Evolutionary conservation across 2,797 vertebrate species (phyloP).

Genomic region (Rhodeus uyekii): DNA sequence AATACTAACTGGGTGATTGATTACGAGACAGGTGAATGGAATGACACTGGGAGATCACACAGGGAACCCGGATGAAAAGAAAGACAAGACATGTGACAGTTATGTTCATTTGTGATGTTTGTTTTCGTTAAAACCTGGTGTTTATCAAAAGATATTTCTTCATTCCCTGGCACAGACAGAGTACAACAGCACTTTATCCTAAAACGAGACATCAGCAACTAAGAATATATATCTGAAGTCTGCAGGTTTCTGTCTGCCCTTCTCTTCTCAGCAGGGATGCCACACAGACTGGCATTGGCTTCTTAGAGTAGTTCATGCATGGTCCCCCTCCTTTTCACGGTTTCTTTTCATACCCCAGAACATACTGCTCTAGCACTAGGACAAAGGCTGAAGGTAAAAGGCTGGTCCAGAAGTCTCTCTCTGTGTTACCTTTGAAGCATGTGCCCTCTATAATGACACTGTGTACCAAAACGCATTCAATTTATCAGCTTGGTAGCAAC

Average conservation of each 20-base stretch:
- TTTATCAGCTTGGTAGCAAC: constrained; percentile 16
- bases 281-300: constrained; percentile 21
- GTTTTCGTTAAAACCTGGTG: no score
- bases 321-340: not conserved
- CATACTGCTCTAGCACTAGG: not conserved
- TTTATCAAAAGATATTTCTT: no score
- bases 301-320: constrained; percentile 28
- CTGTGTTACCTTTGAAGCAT: constrained; percentile 13
- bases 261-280: constrained; percentile 40
- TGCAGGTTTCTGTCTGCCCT: constrained; percentile 34
- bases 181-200: constrained; percentile 33
- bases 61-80: no score
- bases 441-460: constrained; percentile 28
- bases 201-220: not conserved
- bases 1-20: no score
- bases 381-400: constrained; percentile 12
- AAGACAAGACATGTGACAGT: no score
- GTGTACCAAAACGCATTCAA: not conserved
- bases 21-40: no score
- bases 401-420: constrained; percentile 34
- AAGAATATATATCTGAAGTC: constrained; percentile 31
- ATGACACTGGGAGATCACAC: no score
- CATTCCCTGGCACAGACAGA: not conserved
- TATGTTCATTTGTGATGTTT: no score
- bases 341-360: constrained; percentile 27